phyloP scores from a whole-genome alignment of 2,113 vertebrate species.

The Geococcyx californianus region DNA sequence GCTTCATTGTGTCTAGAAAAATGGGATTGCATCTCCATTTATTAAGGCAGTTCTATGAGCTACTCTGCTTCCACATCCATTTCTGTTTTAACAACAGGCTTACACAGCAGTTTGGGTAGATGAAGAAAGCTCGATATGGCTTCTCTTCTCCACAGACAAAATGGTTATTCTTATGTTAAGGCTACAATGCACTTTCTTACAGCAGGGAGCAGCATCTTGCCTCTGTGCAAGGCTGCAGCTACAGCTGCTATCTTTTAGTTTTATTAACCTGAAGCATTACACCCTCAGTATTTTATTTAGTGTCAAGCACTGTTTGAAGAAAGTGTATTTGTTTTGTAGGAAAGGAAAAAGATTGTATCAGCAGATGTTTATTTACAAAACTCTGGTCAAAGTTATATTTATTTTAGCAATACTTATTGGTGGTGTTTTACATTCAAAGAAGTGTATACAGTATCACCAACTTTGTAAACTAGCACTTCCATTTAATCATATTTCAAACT shows the following conservation, averaged over 20 bases:
- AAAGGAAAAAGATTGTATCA: slow-evolving; percentile 5
- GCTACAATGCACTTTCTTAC: background rate
- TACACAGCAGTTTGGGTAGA: background rate
- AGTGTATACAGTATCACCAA: background rate
- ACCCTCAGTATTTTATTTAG: background rate
- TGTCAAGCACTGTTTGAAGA: slow-evolving; percentile 12
- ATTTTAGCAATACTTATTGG: background rate
- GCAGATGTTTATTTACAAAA: slow-evolving; percentile 27
- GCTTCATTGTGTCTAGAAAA: background rate
- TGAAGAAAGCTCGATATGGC: background rate
- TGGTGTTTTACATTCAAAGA: background rate
- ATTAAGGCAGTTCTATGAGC: background rate
- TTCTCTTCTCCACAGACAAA: background rate
- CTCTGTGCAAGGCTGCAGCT: background rate
- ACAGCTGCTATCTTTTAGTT: background rate
- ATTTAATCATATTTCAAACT: background rate
- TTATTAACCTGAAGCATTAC: background rate
- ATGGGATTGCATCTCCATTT: background rate
- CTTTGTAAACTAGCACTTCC: background rate
- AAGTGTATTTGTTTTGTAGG: background rate
- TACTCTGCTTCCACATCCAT: background rate
- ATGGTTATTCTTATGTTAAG: background rate
- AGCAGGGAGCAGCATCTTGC: slow-evolving; percentile 46
- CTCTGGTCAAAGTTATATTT: background rate
- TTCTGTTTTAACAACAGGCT: background rate